Percentiles rank a stretch among this genome's conserved stretches.
phyloP scores from a whole-genome alignment of 2,888 invertebrate species.

The Magallana nippona region DNA sequence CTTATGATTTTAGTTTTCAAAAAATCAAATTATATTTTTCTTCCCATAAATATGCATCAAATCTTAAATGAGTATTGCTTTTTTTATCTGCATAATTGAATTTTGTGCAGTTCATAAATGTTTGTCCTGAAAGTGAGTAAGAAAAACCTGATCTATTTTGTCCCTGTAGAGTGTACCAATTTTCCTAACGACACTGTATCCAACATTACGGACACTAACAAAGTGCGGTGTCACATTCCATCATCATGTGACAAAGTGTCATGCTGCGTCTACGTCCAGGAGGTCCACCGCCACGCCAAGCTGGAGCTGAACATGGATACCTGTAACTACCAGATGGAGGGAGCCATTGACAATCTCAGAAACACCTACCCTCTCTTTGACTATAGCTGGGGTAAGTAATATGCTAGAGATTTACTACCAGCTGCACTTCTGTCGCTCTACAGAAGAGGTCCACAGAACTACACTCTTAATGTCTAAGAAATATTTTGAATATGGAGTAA shows the following conservation, averaged over 20 bases:
- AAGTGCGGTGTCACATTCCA: constrained; percentile 53
- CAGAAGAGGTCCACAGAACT: too few relatives aligned
- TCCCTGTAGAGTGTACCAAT: constrained; percentile 41
- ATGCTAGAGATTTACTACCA: not conserved
- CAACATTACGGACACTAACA: constrained; percentile 41
- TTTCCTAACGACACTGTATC: constrained; percentile 4
- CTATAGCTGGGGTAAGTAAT: constrained; percentile 58
- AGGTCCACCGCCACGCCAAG: constrained; percentile 48
- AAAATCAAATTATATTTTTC: too few relatives aligned
- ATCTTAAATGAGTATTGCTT: too few relatives aligned
- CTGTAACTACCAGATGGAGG: constrained; percentile 54
- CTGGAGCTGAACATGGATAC: constrained; percentile 51
- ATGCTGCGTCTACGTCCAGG: constrained; percentile 52
- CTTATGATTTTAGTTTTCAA: too few relatives aligned
- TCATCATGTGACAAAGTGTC: constrained; percentile 54
- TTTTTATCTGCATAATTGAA: too few relatives aligned
- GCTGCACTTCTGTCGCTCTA: too few relatives aligned
- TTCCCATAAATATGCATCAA: too few relatives aligned
- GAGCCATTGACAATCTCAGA: constrained; percentile 52
- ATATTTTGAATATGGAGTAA: too few relatives aligned
- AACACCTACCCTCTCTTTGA: constrained; percentile 52
- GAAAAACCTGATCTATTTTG: not conserved
- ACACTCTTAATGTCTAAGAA: too few relatives aligned
- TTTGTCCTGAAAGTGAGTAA: too few relatives aligned
- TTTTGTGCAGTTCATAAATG: too few relatives aligned